A percentile compares a stretch with the other conserved stretches of the same genome.
Conservation (phyloP, 2,797 vertebrate species). For the Tenualosa ilisha region DNA sequence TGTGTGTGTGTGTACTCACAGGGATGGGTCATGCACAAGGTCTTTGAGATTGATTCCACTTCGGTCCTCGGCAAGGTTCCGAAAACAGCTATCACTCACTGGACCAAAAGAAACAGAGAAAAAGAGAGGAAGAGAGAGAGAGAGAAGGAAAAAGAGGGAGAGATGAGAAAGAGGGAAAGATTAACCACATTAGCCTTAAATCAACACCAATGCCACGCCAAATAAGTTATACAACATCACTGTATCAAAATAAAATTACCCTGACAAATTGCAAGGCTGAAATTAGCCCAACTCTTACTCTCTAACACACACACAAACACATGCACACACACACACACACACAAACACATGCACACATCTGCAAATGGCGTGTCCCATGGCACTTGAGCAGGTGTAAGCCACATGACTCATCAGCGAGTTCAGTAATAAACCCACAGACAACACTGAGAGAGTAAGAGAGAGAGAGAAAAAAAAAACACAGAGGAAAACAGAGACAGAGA, state of each 20-base stretch:
- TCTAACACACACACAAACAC: not conserved
- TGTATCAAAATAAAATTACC: slow-evolving; percentile 1
- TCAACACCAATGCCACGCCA: not conserved
- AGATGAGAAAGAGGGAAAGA: not conserved
- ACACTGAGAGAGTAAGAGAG: slow-evolving; percentile 27
- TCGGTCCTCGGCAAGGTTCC: slow-evolving; percentile 97
- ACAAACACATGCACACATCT: not conserved
- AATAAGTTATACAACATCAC: slow-evolving; percentile 6
- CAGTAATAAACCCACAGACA: slow-evolving; percentile 27
- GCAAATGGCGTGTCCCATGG: slow-evolving; percentile 29
- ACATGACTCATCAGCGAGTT: slow-evolving; percentile 65
- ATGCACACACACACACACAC: slow-evolving; percentile 6
- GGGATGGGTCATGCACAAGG: slow-evolving; percentile 95
- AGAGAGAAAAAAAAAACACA: slow-evolving; percentile 19
- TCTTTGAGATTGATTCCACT: slow-evolving; percentile 99
- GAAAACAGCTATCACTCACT: slow-evolving; percentile 99
- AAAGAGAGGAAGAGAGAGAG: slow-evolving; percentile 24
- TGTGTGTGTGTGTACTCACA: slow-evolving; percentile 81
- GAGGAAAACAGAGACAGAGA: slow-evolving; percentile 40
- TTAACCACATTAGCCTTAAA: not conserved
- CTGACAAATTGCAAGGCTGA: not conserved
- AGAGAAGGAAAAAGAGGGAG: not conserved
- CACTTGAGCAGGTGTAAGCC: slow-evolving; percentile 66
- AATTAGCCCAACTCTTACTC: not conserved
- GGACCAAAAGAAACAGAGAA: slow-evolving; percentile 61